Percentiles rank a stretch among this genome's conserved stretches.
phyloP scores from a whole-genome alignment of 2,113 vertebrate species.

The Microcebus jonahi region DNA sequence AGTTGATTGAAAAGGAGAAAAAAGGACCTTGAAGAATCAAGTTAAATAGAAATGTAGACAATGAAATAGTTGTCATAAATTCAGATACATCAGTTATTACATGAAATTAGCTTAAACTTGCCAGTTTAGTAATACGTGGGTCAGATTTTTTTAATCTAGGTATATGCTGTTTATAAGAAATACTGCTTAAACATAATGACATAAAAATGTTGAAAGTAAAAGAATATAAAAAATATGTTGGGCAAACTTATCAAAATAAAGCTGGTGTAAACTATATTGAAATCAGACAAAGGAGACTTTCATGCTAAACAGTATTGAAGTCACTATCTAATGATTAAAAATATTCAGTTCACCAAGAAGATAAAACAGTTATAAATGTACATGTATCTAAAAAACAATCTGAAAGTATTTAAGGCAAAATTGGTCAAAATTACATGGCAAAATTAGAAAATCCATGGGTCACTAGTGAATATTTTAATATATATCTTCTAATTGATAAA shows the following conservation, averaged over 20 bases:
- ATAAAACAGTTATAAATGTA: neutral
- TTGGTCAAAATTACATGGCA: conserved; percentile 5
- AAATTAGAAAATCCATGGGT: conserved; percentile 17
- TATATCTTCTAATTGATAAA: neutral
- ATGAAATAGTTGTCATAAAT: neutral
- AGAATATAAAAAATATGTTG: neutral
- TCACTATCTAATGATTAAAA: neutral
- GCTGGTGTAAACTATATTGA: neutral
- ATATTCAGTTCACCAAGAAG: neutral
- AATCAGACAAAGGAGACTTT: neutral
- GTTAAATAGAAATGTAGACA: neutral
- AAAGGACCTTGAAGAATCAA: conserved; percentile 16
- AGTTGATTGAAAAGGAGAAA: neutral
- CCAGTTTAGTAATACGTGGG: neutral
- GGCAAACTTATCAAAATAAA: conserved; percentile 8
- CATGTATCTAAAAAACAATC: neutral
- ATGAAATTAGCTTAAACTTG: conserved; percentile 27
- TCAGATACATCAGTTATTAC: neutral
- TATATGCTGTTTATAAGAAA: neutral
- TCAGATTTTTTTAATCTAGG: neutral
- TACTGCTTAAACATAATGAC: neutral
- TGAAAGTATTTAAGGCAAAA: conserved; percentile 7
- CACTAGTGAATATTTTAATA: neutral
- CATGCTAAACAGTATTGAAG: neutral
- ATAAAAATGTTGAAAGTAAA: neutral